These are phyloP conservation scores for Chirona hameri DNA, from an alignment of 2,888 invertebrate species.

Conservation along the genomic window DNA sequence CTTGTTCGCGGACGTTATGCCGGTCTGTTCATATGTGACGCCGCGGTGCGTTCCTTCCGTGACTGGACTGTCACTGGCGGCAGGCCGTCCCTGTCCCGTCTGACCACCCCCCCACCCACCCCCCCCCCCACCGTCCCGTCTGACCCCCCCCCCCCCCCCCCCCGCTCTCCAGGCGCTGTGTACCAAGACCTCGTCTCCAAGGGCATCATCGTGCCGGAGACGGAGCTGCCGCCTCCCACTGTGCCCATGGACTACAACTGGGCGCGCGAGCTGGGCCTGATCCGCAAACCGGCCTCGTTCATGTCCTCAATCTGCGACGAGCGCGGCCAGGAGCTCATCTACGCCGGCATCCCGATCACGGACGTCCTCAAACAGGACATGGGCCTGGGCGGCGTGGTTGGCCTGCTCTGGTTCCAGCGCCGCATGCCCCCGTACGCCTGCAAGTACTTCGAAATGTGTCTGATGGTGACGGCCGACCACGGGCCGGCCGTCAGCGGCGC, in stretches of 20 bases:
- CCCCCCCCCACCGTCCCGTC: not conserved
- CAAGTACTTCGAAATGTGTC: constrained; percentile 97
- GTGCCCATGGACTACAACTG: constrained; percentile 99
- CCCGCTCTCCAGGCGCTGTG: constrained; percentile 44
- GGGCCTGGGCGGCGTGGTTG: constrained; percentile 96
- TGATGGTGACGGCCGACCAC: constrained; percentile 98
- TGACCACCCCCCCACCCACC: not conserved
- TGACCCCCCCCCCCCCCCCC: not conserved
- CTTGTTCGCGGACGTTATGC: too few relatives aligned
- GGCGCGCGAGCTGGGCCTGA: constrained; percentile 96
- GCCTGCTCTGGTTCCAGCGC: constrained; percentile 96
- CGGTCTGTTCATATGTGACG: too few relatives aligned
- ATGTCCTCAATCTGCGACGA: constrained; percentile 99
- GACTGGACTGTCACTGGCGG: not conserved
- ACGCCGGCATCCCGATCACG: constrained; percentile 84
- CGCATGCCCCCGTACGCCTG: constrained; percentile 89
- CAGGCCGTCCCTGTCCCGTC: not conserved
- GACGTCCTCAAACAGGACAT: constrained; percentile 53
- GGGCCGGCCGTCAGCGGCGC: constrained; percentile 98
- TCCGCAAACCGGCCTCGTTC: constrained; percentile 97
- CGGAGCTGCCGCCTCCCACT: constrained; percentile 94
- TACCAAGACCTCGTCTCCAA: constrained; percentile 66
- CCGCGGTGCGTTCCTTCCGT: too few relatives aligned
- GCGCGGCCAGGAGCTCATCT: constrained; percentile 91
- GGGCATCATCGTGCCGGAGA: constrained; percentile 78